Percentiles rank a stretch among this genome's conserved stretches.
These are phyloP conservation scores for Boulengerochromis microlepis DNA, from an alignment of 2,113 vertebrate genomes.

Conservation along the genomic window DNA sequence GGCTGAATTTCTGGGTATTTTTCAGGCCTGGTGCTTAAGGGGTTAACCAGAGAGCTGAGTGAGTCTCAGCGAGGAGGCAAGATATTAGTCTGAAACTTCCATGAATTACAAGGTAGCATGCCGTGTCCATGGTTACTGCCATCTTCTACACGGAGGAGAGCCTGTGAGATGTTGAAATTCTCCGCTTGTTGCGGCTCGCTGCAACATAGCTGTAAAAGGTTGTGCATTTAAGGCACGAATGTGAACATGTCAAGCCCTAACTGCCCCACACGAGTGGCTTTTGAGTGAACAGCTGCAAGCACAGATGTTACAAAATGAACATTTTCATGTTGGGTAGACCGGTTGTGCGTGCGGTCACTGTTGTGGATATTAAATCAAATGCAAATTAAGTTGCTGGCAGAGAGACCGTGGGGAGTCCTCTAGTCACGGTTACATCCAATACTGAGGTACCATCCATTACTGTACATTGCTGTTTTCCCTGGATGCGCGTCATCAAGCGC, in stretches of 20 bases:
- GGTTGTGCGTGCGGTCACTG: background rate
- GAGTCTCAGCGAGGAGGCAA: background rate
- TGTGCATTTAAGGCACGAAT: background rate
- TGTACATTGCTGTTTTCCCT: background rate
- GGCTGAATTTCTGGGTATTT: background rate
- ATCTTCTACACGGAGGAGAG: background rate
- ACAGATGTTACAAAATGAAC: constrained; percentile 14
- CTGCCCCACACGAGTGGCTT: background rate
- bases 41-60: background rate
- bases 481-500: background rate
- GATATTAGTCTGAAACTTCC: background rate
- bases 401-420: background rate
- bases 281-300: constrained; percentile 9
- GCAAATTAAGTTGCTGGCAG: background rate
- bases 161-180: background rate
- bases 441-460: background rate
- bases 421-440: background rate
- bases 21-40: background rate
- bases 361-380: background rate
- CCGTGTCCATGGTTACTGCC: background rate
- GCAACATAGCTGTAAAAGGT: background rate
- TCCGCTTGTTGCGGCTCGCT: background rate
- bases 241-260: background rate
- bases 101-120: background rate
- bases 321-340: background rate